These are phyloP conservation scores for Coptodon rendalli DNA, from an alignment of 2,113 vertebrate genomes.

Conservation along the genomic window DNA sequence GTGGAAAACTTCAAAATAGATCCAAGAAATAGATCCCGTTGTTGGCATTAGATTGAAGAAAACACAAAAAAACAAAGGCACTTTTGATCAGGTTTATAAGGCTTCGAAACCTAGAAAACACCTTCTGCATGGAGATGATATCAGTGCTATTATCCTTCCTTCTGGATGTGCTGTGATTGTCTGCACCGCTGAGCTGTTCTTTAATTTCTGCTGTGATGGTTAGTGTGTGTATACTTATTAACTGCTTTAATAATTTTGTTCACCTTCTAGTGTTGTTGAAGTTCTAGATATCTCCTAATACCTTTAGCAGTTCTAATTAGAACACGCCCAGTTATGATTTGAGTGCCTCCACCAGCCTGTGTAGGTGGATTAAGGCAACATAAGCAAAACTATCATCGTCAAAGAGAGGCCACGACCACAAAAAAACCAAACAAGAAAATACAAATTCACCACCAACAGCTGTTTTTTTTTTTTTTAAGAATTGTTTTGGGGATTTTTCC, in stretches of 20 bases:
- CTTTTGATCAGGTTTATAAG: neutral
- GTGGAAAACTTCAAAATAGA: neutral
- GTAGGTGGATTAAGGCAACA: neutral
- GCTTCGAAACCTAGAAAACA: neutral
- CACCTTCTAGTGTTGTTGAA: neutral
- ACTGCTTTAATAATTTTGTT: neutral
- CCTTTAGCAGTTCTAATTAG: neutral
- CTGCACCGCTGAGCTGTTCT: neutral
- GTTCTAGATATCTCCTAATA: neutral
- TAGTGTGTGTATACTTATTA: neutral
- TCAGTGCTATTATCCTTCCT: neutral
- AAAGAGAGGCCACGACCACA: neutral
- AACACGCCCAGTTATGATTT: neutral
- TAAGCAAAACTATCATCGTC: neutral
- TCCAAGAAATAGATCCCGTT: neutral
- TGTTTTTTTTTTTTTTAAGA: neutral
- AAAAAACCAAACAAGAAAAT: neutral
- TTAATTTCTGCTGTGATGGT: neutral
- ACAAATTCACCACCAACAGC: neutral
- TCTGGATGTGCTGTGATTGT: neutral
- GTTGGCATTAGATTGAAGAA: neutral
- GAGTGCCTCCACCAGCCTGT: neutral
- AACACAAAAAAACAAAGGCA: neutral
- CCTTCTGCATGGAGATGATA: neutral
- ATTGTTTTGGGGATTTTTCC: constrained; percentile 17